Evolutionary conservation across 2,888 invertebrate species (phyloP).

Genomic region (Coremacera marginata): DNA sequence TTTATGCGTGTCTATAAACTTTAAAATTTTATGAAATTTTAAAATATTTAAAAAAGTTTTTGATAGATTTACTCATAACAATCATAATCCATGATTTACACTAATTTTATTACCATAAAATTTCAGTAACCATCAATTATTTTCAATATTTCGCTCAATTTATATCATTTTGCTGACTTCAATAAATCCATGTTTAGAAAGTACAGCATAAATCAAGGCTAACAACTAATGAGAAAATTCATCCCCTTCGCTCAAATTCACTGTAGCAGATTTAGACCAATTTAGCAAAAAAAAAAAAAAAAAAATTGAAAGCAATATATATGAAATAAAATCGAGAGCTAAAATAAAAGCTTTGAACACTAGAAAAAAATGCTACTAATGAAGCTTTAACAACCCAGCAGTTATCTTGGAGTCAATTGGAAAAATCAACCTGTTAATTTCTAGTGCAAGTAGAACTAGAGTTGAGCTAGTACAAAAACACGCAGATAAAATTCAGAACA

Average conservation of each 20-base stretch:
- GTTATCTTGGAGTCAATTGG: no score
- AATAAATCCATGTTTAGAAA: no score
- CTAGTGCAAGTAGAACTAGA: no score
- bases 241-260: neutral
- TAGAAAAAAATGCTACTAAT: slow-evolving; percentile 18
- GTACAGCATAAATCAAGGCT: slow-evolving; percentile 25
- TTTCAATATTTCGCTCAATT: slow-evolving; percentile 49
- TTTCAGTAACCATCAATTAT: slow-evolving; percentile 50
- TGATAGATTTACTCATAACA: neutral
- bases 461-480: no score
- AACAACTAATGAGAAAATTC: slow-evolving; percentile 22
- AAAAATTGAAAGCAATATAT: neutral
- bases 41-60: no score
- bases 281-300: slow-evolving; percentile 8
- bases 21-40: no score
- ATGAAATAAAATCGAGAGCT: neutral
- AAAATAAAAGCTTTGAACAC: neutral
- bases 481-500: no score
- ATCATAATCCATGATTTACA: neutral
- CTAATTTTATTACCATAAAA: slow-evolving; percentile 34
- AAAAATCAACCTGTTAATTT: no score
- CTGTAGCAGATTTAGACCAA: neutral
- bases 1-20: no score
- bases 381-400: slow-evolving; percentile 23
- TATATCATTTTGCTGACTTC: neutral